These are phyloP conservation scores for Archips xylosteana DNA, from an alignment of 2,888 invertebrate species.

Conservation along the genomic window DNA sequence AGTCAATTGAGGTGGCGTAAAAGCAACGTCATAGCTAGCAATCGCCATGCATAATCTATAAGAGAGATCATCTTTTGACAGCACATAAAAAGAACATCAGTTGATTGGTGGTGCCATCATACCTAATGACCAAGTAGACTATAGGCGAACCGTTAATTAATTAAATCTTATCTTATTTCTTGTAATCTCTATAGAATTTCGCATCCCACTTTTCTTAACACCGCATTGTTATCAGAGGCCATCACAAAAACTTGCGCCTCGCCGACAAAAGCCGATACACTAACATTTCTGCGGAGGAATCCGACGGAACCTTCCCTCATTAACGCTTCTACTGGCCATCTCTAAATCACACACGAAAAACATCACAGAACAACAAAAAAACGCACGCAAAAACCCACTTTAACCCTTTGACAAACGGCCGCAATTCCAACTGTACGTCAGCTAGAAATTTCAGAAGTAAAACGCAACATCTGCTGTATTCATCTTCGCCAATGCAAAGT, in stretches of 20 bases:
- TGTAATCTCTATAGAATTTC: constrained; percentile 69
- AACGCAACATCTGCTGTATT: neutral
- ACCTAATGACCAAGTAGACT: too few species aligned
- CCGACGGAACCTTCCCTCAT: constrained; percentile 78
- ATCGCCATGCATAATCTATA: too few species aligned
- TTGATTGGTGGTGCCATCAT: too few species aligned
- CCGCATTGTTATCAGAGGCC: constrained; percentile 79
- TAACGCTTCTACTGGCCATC: constrained; percentile 75
- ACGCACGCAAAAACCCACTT: constrained; percentile 42
- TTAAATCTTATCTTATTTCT: constrained; percentile 67
- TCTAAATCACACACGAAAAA: constrained; percentile 51
- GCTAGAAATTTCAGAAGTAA: neutral
- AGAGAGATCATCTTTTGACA: too few species aligned
- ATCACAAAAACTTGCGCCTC: constrained; percentile 80
- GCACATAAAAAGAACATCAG: too few species aligned
- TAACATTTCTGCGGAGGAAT: constrained; percentile 77
- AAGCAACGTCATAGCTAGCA: too few species aligned
- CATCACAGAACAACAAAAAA: constrained; percentile 49
- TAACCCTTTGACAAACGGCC: constrained; percentile 23
- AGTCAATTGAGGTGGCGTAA: too few species aligned
- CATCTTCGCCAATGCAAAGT: neutral
- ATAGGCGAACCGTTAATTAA: constrained; percentile 66
- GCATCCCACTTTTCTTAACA: constrained; percentile 70
- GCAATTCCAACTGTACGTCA: neutral
- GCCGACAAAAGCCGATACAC: constrained; percentile 83